Base-by-base conservation (phyloP, 1,140 invertebrate species). In the Aphelenchoides avenae region DNA sequence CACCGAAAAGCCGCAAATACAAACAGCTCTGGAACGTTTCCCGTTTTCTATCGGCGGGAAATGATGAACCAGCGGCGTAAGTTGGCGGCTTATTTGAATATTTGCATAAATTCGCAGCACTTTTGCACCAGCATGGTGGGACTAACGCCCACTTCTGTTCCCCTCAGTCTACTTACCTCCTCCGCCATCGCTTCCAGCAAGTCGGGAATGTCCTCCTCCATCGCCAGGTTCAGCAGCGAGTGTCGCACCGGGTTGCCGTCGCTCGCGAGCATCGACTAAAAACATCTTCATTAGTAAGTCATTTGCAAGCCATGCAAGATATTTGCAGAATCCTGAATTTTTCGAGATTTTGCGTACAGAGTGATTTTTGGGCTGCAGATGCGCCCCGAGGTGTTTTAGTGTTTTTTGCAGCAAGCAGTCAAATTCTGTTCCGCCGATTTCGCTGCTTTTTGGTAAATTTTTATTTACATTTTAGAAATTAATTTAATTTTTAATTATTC, bases 161-260 rank as follows among this genome's bases (percentile, higher is more conserved):
- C n/a, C n/a, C n/a, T 36, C 18, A 13, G 13, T 11, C 4, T 46
- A 64, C 30, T 57, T 41, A 61, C 58, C 48, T 61, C 58, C 58
- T 63, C 60, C 20, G 61, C 61, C 60, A 63, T 63, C 20, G 60
- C 60, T 29, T 57, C 22, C n/a, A 63, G 31, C 52, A 63, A 27
- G 7, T 64, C 59, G 37, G 60, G 60, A 47, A 63, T 64, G 52
- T 63, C 60, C 22, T 63, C 60, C 24, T 64, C 33, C 24, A 20
- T 26, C 20, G 55, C 60, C 9, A 63, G 34, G 37, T 39, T 64
- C 39, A 63, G 52, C 52, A 63, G 43, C 0, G 60, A 63, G 24
- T 63, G 60, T 6, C 60, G 15, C 13, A 64, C 60, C 11, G 60
- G 60, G 43, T 49, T 49, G 4, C 30, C 33, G 27, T 63, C 60